Evolutionary conservation across 2,113 vertebrate genomes (phyloP).

Genomic region (Ardeotis arabs): DNA sequence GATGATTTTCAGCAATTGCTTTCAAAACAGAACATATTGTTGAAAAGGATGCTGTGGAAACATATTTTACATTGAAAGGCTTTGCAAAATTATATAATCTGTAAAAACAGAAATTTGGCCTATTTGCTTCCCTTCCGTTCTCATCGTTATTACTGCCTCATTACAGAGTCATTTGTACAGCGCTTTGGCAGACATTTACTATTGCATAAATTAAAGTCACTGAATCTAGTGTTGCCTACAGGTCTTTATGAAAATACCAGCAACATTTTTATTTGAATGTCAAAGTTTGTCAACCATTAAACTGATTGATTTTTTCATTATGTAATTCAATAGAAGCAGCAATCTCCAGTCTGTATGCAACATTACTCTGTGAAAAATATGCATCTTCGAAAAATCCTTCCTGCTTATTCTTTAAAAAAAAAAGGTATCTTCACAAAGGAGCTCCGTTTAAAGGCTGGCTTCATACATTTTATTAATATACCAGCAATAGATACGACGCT

Average conservation of each 20-base stretch:
- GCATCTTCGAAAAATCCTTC: constrained; percentile 50
- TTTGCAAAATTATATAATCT: constrained; percentile 48
- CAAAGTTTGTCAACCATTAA: constrained; percentile 81
- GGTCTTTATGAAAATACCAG: constrained; percentile 76
- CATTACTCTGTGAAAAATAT: constrained; percentile 64
- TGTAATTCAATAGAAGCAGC: constrained; percentile 69
- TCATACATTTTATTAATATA: constrained; percentile 48
- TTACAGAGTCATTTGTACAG: constrained; percentile 74
- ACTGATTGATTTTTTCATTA: constrained; percentile 80
- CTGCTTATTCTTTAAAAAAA: constrained; percentile 1
- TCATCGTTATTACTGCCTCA: constrained; percentile 69
- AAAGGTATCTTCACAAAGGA: constrained; percentile 32
- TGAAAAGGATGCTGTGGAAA: constrained; percentile 30
- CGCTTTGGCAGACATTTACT: constrained; percentile 74
- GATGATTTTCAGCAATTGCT: constrained; percentile 23
- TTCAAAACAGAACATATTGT: constrained; percentile 10
- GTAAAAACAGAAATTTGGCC: constrained; percentile 48
- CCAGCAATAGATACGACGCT: neutral
- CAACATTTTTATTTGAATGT: constrained; percentile 79
- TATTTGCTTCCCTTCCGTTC: constrained; percentile 17
- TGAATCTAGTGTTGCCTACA: constrained; percentile 74
- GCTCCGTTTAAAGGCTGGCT: constrained; percentile 25
- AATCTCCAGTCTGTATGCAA: constrained; percentile 72
- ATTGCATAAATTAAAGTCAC: constrained; percentile 76
- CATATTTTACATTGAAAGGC: neutral